A percentile compares a stretch with the other conserved stretches of the same genome.
Conservation (phyloP, 2,888 invertebrate species). For the Cheilosia impressa region DNA sequence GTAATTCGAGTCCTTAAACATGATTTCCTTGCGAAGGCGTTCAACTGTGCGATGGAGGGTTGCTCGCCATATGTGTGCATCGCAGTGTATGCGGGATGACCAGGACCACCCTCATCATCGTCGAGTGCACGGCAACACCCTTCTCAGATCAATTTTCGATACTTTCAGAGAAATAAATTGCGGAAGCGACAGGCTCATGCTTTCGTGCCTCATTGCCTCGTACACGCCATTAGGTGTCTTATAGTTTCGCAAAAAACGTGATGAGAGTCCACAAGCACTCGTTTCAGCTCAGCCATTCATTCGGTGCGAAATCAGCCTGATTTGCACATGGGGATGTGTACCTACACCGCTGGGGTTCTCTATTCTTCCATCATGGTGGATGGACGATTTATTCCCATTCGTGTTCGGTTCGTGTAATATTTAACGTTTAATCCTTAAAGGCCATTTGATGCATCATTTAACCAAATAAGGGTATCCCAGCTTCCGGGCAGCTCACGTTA, state of each 20-base stretch:
- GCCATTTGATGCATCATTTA: slow-evolving; percentile 75
- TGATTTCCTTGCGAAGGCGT: slow-evolving; percentile 62
- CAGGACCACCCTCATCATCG: slow-evolving; percentile 63
- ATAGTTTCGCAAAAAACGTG: slow-evolving; percentile 57
- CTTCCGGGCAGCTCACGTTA: not conserved
- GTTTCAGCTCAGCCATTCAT: slow-evolving; percentile 51
- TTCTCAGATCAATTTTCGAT: slow-evolving; percentile 70
- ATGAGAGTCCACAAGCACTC: slow-evolving; percentile 67
- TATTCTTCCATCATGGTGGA: slow-evolving; percentile 11
- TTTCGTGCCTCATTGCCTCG: not conserved
- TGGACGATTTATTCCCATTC: slow-evolving; percentile 56
- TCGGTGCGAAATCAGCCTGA: slow-evolving; percentile 60
- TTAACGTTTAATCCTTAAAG: slow-evolving; percentile 75
- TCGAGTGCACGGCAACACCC: slow-evolving; percentile 30
- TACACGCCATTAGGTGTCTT: slow-evolving; percentile 65
- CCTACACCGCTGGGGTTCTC: slow-evolving; percentile 19
- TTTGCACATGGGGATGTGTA: slow-evolving; percentile 66
- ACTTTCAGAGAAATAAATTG: slow-evolving; percentile 69
- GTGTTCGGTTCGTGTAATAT: slow-evolving; percentile 67
- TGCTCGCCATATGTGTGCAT: slow-evolving; percentile 67
- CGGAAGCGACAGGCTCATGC: slow-evolving; percentile 39
- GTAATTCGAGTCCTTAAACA: slow-evolving; percentile 73
- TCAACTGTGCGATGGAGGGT: slow-evolving; percentile 56
- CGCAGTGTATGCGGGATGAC: not conserved
- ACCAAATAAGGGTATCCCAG: slow-evolving; percentile 35